Evolutionary conservation across 2,113 vertebrate species (phyloP), one percentile per base, ranked within the genome.

Genomic region (Sceloporus undulatus): DNA sequence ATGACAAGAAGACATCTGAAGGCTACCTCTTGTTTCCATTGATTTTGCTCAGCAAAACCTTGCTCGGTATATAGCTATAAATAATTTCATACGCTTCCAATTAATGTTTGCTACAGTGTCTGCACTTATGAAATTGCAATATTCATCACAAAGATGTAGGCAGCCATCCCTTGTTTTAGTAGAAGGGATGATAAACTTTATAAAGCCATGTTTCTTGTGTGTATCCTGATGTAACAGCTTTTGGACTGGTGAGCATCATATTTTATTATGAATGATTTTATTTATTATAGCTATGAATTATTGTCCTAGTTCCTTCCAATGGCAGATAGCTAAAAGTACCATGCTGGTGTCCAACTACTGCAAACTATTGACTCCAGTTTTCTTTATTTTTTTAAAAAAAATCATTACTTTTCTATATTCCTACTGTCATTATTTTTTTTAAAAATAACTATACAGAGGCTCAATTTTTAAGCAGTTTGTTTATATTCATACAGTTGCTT

Each of bases 81-180:
- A 62, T 88, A 89, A 93, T 38, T 90, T 79, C 79, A 66, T 52
- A 75, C 23, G 85, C 52, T n/a, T 85, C 71, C 38, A 87, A 77
- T 93, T 89, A 93, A 52, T 13, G 0, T 76, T 93, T 79, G 89
- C 87, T 91, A 89, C 3, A 87, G 34, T 80, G 68, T 0, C 13
- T 25, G 4, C 90, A 91, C 89, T 89, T 89, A 59, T 87, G 93
- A 94, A 90, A 94, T 59, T 91, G 87, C 90, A 88, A 62, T 88
- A 89, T 91, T 80, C 62, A 88, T 92, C 93, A 88, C n/a, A 70
- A 77, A 76, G 85, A 88, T 92, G 48, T 85, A 90, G 78, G 86
- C 85, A 90, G 80, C 76, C 68, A 83, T 88, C 81, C 13, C 48
- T 38, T 91, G 48, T 84, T 92, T 88, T 79, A 87, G 73, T 79